These are phyloP conservation scores for sheep (Ovis aries) DNA, from an alignment of 2,113 vertebrate genomes.

Conservation along the genomic window DNA sequence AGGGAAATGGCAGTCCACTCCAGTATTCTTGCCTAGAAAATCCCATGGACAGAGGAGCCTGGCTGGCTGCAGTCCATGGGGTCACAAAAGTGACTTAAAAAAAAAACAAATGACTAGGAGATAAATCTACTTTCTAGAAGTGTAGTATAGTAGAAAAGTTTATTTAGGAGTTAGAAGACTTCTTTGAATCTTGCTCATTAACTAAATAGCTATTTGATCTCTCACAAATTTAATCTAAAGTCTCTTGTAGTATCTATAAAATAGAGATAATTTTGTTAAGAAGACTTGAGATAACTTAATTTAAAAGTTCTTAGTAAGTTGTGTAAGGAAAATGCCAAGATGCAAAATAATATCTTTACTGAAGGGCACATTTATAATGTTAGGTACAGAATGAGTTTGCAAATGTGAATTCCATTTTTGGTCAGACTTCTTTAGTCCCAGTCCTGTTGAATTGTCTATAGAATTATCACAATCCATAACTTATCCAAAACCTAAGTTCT, in stretches of 20 bases:
- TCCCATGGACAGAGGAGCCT: neutral
- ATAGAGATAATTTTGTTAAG: neutral
- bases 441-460: neutral
- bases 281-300: neutral
- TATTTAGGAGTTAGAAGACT: neutral
- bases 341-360: neutral
- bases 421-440: neutral
- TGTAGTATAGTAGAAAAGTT: neutral
- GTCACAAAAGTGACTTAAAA: neutral
- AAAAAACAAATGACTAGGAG: neutral
- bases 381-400: neutral
- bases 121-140: neutral
- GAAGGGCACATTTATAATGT: neutral
- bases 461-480: neutral
- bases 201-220: neutral
- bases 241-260: neutral
- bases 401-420: neutral
- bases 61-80: neutral
- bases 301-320: neutral
- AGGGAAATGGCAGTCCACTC: neutral
- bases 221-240: neutral
- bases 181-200: neutral
- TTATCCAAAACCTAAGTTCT: neutral
- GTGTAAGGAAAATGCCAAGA: neutral
- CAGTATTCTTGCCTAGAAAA: neutral